A percentile compares a stretch with the other conserved stretches of the same genome.
Evolutionary conservation across 2,888 invertebrate genomes (phyloP).

Genomic region (Philaethria dido): DNA sequence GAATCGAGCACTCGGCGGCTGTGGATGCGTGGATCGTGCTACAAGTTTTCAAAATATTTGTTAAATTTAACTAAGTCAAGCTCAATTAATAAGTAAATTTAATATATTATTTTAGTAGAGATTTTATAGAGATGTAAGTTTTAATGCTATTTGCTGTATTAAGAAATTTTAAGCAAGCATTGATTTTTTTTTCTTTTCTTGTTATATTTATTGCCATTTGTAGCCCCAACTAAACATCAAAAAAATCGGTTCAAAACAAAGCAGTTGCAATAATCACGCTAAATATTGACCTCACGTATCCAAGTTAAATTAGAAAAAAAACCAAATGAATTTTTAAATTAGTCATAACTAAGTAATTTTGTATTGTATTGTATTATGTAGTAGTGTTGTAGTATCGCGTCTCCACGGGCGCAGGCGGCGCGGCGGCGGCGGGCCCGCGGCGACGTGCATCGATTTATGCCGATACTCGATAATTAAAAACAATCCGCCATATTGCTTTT

Average conservation of each 20-base stretch:
- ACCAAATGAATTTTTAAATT: too few species aligned
- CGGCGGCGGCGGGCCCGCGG: constrained; percentile 71
- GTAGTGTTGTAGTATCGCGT: too few species aligned
- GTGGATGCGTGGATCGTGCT: constrained; percentile 51
- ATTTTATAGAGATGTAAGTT: neutral
- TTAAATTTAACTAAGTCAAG: neutral
- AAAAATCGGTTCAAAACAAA: neutral
- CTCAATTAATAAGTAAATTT: neutral
- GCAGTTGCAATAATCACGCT: too few species aligned
- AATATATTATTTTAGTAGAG: neutral
- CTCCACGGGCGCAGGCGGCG: constrained; percentile 58
- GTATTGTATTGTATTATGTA: too few species aligned
- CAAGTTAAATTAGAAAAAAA: too few species aligned
- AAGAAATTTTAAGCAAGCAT: too few species aligned
- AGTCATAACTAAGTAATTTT: neutral
- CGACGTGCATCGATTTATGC: constrained; percentile 82
- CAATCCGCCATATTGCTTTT: constrained; percentile 83
- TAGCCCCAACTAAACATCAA: neutral
- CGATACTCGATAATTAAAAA: constrained; percentile 84
- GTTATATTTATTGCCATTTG: too few species aligned
- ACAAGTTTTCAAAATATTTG: neutral
- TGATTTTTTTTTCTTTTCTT: too few species aligned
- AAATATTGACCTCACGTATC: too few species aligned
- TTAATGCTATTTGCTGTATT: too few species aligned
- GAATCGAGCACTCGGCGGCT: constrained; percentile 59